Evolutionary conservation across 2,113 vertebrate genomes (phyloP).

Genomic region (Hepsetus odoe): DNA sequence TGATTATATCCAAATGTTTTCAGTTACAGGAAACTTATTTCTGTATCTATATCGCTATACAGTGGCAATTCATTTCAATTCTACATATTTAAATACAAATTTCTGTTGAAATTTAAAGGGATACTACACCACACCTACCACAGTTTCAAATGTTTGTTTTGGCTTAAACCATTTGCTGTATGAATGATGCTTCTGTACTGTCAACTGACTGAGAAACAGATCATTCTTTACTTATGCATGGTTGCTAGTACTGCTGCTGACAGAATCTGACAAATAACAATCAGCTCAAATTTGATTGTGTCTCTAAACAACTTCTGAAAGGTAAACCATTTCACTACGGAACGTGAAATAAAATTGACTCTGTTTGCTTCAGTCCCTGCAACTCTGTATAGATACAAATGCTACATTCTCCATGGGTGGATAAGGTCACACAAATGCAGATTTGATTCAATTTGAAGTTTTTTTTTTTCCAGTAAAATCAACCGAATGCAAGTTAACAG

Average conservation of each 20-base stretch:
- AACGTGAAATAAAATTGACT: constrained; percentile 4
- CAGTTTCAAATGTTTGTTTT: background rate
- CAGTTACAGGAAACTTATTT: background rate
- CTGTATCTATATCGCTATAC: background rate
- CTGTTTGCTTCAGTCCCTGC: constrained; percentile 56
- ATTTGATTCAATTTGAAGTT: background rate
- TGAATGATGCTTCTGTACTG: background rate
- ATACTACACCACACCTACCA: background rate
- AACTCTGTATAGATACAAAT: constrained; percentile 60
- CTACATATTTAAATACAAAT: background rate
- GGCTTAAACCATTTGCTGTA: background rate
- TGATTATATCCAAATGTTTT: background rate
- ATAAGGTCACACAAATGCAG: constrained; percentile 13
- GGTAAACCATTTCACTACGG: background rate
- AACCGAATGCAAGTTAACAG: background rate
- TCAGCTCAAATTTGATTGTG: background rate
- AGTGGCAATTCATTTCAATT: background rate
- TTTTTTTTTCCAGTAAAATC: background rate
- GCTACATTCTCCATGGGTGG: constrained; percentile 56
- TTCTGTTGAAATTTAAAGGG: background rate
- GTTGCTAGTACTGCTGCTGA: constrained; percentile 55
- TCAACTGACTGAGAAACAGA: background rate
- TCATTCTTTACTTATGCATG: constrained; percentile 14
- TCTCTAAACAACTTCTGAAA: background rate
- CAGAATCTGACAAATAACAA: constrained; percentile 32